phyloP scores from a whole-genome alignment of 92 coral and sea anemone species.

The Zoanthus sansibaricus region DNA sequence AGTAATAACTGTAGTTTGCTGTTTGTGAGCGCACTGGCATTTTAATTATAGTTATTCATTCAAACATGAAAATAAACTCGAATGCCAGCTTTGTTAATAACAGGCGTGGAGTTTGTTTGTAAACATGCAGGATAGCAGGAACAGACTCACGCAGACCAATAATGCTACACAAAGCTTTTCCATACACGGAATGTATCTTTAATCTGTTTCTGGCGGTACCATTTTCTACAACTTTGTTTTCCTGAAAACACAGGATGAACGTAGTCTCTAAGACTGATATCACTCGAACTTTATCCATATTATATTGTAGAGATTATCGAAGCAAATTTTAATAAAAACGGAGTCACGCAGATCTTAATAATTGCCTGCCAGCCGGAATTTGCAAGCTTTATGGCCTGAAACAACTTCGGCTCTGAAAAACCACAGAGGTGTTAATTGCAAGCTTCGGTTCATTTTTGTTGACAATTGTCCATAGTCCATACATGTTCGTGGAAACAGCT shows the following conservation, averaged over 20 bases:
- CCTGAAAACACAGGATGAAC: not conserved
- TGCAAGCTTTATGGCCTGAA: not conserved
- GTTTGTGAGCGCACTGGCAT: not conserved
- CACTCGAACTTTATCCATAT: not conserved
- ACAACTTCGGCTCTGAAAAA: not conserved
- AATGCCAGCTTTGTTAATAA: not conserved
- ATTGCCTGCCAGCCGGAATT: not conserved
- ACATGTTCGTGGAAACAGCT: not conserved
- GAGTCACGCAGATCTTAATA: not conserved
- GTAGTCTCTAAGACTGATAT: not conserved
- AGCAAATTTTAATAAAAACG: not conserved
- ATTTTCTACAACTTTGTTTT: not conserved
- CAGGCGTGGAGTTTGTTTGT: constrained; percentile 16
- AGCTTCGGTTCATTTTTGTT: not conserved
- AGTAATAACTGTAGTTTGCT: not conserved
- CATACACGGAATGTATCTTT: not conserved
- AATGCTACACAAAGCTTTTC: not conserved
- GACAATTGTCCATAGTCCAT: not conserved
- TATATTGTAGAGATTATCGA: not conserved
- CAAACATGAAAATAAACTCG: not conserved
- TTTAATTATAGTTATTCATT: not conserved
- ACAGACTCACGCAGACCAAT: not conserved
- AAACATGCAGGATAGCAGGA: not conserved
- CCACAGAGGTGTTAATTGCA: constrained; percentile 17
- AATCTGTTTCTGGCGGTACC: not conserved